Evolutionary conservation across 2,113 vertebrate genomes (phyloP).

Genomic region (Thryonomys swinderianus): DNA sequence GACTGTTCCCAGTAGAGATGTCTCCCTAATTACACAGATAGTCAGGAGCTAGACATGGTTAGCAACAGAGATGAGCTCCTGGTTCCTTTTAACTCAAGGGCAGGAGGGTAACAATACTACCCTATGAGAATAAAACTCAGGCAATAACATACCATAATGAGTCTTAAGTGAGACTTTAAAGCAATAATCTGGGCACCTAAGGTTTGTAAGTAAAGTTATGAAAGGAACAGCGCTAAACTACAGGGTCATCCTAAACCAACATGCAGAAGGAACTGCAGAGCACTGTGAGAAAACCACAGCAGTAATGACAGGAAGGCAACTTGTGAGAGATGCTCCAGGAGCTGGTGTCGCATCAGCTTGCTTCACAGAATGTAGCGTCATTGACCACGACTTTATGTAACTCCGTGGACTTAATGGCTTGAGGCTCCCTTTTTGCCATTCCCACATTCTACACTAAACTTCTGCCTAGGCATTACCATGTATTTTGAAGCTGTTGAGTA

Average conservation of each 20-base stretch:
- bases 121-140: not conserved
- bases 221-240: not conserved
- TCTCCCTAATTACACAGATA: not conserved
- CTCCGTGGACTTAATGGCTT: not conserved
- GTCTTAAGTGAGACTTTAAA: not conserved
- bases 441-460: not conserved
- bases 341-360: not conserved
- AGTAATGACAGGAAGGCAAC: not conserved
- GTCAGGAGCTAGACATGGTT: not conserved
- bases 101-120: not conserved
- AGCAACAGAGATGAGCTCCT: too few species aligned
- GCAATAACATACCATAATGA: not conserved
- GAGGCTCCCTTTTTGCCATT: not conserved
- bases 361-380: not conserved
- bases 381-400: not conserved
- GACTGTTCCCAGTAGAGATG: not conserved
- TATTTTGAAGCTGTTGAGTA: constrained; percentile 55
- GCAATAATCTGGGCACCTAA: not conserved
- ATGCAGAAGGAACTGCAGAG: not conserved
- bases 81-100: not conserved
- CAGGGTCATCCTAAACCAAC: not conserved
- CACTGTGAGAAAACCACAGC: not conserved
- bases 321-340: not conserved
- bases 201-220: not conserved
- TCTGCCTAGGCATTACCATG: not conserved